Conservation (phyloP, 2,888 invertebrate genomes). For the Andrena flavipes region DNA sequence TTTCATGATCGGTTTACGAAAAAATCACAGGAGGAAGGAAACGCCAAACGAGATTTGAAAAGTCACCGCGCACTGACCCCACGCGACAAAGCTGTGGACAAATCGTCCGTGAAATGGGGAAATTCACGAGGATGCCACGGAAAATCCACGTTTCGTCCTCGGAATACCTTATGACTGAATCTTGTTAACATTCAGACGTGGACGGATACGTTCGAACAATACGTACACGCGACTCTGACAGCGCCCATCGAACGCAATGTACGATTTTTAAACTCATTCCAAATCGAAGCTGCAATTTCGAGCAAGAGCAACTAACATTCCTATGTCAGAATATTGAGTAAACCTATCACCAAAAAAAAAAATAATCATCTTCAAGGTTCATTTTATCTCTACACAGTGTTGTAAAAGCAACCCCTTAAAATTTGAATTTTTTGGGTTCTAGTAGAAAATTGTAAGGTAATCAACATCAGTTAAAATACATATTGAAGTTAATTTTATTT, state of each 20-base stretch:
- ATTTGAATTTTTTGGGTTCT: no score
- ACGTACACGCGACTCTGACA: not conserved
- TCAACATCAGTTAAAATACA: not conserved
- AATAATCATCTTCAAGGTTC: no score
- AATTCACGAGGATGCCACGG: constrained; percentile 69
- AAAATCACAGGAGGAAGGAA: constrained; percentile 27
- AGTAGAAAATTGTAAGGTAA: not conserved
- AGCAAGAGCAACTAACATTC: not conserved
- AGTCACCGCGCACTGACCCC: constrained; percentile 57
- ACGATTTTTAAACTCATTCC: not conserved
- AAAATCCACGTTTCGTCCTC: constrained; percentile 68
- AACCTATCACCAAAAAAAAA: no score
- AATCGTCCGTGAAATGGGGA: constrained; percentile 74
- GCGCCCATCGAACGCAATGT: not conserved
- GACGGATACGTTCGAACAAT: constrained; percentile 49
- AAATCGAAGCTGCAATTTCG: not conserved
- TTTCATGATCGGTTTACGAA: constrained; percentile 55
- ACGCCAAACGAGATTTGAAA: constrained; percentile 57
- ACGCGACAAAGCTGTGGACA: constrained; percentile 59
- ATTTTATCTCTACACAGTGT: no score
- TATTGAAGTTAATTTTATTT: not conserved
- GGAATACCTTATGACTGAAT: constrained; percentile 67
- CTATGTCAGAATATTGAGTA: no score
- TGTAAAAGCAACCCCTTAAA: no score
- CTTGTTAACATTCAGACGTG: constrained; percentile 65